Conservation (phyloP, 1,140 invertebrate genomes). For the Centruroides vittatus region DNA sequence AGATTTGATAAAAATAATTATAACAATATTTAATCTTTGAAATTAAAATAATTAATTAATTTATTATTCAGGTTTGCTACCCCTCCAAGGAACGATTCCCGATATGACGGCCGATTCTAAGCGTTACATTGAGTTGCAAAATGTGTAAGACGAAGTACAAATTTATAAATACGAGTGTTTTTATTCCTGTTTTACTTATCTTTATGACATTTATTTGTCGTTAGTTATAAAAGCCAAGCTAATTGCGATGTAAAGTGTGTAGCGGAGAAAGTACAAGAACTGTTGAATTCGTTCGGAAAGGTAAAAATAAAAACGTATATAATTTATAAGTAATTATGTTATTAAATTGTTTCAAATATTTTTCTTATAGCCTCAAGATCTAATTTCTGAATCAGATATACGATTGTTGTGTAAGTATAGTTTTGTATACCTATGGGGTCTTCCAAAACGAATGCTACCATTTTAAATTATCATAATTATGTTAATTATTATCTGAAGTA, state of each 20-base stretch:
- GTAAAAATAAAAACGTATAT: not conserved
- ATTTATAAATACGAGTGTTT: too few species aligned
- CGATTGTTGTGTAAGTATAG: conserved; percentile 37
- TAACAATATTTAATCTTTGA: too few species aligned
- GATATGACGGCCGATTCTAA: conserved; percentile 96
- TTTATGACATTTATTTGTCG: too few species aligned
- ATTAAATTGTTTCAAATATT: not conserved
- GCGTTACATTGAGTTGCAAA: conserved; percentile 79
- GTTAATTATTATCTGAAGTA: too few species aligned
- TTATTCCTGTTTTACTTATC: too few species aligned
- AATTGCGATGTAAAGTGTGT: conserved; percentile 63
- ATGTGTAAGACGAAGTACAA: conserved; percentile 41
- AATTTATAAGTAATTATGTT: too few species aligned
- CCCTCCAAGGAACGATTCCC: conserved; percentile 79
- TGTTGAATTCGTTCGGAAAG: conserved; percentile 42
- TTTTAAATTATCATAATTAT: too few species aligned
- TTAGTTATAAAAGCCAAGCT: conserved; percentile 66
- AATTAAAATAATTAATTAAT: not conserved
- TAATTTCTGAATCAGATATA: conserved; percentile 59
- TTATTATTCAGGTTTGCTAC: conserved; percentile 45
- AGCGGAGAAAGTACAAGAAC: conserved; percentile 58
- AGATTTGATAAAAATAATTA: too few species aligned
- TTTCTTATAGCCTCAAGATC: conserved; percentile 42
- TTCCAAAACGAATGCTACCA: too few species aligned
- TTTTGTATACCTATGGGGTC: not conserved